Evolutionary conservation across 2,888 invertebrate species (phyloP).

Genomic region (Lasius fuliginosus): DNA sequence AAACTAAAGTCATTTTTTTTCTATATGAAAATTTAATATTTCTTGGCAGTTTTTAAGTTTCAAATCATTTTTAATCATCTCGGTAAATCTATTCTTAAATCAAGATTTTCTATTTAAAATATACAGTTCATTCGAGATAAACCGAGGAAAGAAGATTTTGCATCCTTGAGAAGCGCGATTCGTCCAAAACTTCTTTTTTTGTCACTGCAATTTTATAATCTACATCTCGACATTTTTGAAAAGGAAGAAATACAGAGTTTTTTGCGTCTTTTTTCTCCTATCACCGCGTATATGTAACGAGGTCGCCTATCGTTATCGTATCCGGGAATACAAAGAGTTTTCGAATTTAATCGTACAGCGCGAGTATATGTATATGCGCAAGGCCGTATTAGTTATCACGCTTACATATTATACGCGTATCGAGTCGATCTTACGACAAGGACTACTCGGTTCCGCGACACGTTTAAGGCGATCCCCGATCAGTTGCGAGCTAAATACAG

Average conservation of each 20-base stretch:
- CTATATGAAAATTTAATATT: neutral
- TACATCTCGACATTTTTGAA: neutral
- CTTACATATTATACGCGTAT: constrained; percentile 72
- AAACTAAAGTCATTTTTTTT: neutral
- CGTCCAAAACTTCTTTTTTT: neutral
- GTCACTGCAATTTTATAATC: neutral
- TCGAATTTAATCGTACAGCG: constrained; percentile 77
- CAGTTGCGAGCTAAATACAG: constrained; percentile 29
- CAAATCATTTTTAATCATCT: neutral
- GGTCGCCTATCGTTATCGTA: constrained; percentile 66
- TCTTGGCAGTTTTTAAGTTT: neutral
- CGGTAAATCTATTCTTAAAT: neutral
- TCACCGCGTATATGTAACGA: constrained; percentile 60
- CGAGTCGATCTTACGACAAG: constrained; percentile 57
- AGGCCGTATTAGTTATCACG: constrained; percentile 78
- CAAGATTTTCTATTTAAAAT: neutral
- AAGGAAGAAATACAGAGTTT: neutral
- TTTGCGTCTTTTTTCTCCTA: constrained; percentile 19
- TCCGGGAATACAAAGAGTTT: constrained; percentile 72
- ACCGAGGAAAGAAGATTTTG: neutral
- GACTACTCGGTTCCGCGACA: constrained; percentile 37
- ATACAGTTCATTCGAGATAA: neutral
- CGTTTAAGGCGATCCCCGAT: constrained; percentile 53
- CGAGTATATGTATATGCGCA: constrained; percentile 71
- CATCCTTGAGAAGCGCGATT: neutral